Evolutionary conservation across 2,113 vertebrate genomes (phyloP), one percentile per base, ranked within the genome.

Genomic region (Ursus arctos): DNA sequence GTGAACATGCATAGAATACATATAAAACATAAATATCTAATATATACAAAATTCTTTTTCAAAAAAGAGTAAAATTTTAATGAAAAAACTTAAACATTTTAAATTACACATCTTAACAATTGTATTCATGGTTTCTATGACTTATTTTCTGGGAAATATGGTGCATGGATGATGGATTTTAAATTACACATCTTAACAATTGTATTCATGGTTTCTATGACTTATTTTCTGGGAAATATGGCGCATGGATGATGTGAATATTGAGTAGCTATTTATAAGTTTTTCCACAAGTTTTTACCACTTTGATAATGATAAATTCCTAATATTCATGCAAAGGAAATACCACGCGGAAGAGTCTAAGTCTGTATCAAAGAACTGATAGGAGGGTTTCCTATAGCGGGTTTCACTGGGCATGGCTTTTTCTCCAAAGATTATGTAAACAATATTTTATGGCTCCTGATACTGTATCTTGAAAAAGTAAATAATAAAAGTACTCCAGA

Each of bases 381-480:
- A 84, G 21, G 19, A 63, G 36, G n/a, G 36, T 47, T 90, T 96
- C 33, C 24, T 69, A 36, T 16, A 69, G 22, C 43, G 53, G 33
- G 65, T 94, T 91, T 95, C 67, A 77, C 4, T 12, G 63, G 67
- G 74, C 90, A 82, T 5, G 19, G 4, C n/a, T 89, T 96, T 93
- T 89, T 57, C n/a, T 49, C 18, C 47, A 76, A 40, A 88, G 84
- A 79, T 95, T 97, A 57, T 55, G 21, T 82, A 91, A 93, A 94
- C 61, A 97, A 18, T 92, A 51, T 82, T 89, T 97, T 97, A 96
- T 97, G 77, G 59, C 47, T 93, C 26, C 59, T 93, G 81, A 85
- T 91, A 63, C 28, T 84, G 26, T 77, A 77, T 92, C 43, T 91
- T 96, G 63, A 57, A 79, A 96, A 95, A 88, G 83, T 82, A 92